Conservation (phyloP, 1,140 invertebrate species). For the Asobara japonica region DNA sequence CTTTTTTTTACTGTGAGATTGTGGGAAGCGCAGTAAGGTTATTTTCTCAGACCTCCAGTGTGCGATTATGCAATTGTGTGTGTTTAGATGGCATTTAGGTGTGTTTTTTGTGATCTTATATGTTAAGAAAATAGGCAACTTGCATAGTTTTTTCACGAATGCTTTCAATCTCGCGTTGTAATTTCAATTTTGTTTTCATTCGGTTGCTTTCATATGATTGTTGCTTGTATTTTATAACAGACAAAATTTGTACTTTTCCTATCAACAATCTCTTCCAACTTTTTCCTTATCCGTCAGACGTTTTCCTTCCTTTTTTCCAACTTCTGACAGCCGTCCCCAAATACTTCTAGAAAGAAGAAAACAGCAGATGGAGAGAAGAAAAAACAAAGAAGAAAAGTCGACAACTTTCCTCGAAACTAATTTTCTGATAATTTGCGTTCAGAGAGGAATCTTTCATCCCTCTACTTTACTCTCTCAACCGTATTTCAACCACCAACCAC, state of each 20-base stretch:
- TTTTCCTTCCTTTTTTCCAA: slow-evolving; percentile 16
- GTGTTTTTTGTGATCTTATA: too few relatives aligned
- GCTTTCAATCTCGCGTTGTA: background rate
- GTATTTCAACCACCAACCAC: slow-evolving; percentile 20
- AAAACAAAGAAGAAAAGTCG: background rate
- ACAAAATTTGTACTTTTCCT: too few relatives aligned
- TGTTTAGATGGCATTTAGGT: too few relatives aligned
- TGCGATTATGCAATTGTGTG: too few relatives aligned
- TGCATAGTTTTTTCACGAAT: background rate
- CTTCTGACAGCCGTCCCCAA: background rate
- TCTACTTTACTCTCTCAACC: slow-evolving; percentile 36
- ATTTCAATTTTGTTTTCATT: too few relatives aligned
- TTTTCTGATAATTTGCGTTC: slow-evolving; percentile 55
- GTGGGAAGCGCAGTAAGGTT: too few relatives aligned
- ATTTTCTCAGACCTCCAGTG: too few relatives aligned
- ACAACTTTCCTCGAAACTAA: slow-evolving; percentile 49
- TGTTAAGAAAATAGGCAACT: too few relatives aligned
- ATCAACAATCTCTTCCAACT: background rate
- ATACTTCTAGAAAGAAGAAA: background rate
- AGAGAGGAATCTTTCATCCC: slow-evolving; percentile 37
- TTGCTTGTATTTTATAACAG: too few relatives aligned
- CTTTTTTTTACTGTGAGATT: too few relatives aligned
- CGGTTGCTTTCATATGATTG: too few relatives aligned
- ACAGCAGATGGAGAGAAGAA: background rate
- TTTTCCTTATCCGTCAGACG: slow-evolving; percentile 5